Base-by-base conservation (phyloP, 2,797 vertebrate genomes). In the Alfaro cultratus region DNA sequence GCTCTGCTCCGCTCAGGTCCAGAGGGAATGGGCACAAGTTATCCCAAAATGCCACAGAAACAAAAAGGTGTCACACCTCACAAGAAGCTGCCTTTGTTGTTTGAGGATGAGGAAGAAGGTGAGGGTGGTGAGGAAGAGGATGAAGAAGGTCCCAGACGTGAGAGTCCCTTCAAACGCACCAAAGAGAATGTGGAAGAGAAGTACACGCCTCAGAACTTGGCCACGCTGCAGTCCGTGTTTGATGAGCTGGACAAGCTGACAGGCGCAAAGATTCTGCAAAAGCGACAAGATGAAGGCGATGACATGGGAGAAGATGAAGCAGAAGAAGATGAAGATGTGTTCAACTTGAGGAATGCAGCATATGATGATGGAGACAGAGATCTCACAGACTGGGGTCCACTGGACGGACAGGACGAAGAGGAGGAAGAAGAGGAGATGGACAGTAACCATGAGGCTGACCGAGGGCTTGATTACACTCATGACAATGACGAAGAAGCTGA, bases 181-280 rank as follows among this genome's bases (percentile, higher is more conserved):
- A 99, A 98, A 23, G 98, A 99, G 92, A 98, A 98, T 0, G 96
- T 98, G 64, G 97, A 98, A 83, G 97, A 98, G 86, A 97, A 98
- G 57, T 99, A 99, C 78, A 98, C 98, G 0, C 98, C 98, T 39
- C 98, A 99, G 86, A 99, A 96, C 85, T 95, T 99, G 13, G 98
- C 98, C 2, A 99, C 97, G 0, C 91, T 99, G 86, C 97, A 99
- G 90, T 99, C 98, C 0, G 96, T 99, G 86, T 99, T 99, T 76
- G 97, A 99, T 78, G 98, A 99, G 80, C 87, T 99, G 81, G 97
- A 97, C 21, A 98, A 97, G 88, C 92, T 99, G 88, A 95, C 96
- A 0, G 91, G 85, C 0, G 77, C 92, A 1, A 95, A 88, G 68
- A 39, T 70, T 34, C 89, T 85, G 74, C 95, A 93, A 36, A 97